Evolutionary conservation across 2,113 vertebrate species (phyloP).

Genomic region (Proteles cristata): DNA sequence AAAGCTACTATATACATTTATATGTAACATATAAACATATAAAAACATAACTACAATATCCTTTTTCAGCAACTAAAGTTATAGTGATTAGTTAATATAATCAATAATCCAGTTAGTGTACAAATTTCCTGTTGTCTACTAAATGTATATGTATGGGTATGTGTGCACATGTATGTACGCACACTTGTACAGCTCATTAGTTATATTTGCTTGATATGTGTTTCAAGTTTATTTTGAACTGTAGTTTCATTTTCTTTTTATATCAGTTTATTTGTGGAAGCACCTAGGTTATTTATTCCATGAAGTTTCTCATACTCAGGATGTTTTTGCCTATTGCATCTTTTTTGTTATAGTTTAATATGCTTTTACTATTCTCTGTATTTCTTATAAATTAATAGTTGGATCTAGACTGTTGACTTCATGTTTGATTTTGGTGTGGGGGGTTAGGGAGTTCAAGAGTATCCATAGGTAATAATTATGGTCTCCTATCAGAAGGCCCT

Average conservation of each 20-base stretch:
- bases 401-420: background rate
- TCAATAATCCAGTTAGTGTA: background rate
- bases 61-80: background rate
- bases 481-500: background rate
- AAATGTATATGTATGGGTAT: background rate
- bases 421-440: background rate
- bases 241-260: background rate
- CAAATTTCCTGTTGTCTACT: background rate
- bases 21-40: too few relatives aligned
- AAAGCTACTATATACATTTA: background rate
- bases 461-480: background rate
- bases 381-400: background rate
- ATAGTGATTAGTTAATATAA: background rate
- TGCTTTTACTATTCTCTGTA: background rate
- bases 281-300: background rate
- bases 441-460: background rate
- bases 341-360: background rate
- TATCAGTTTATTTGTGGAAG: constrained; percentile 36
- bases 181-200: background rate
- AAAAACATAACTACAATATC: background rate
- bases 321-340: constrained; percentile 23
- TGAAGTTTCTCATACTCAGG: background rate
- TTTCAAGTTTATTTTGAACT: constrained; percentile 1
- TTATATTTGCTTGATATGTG: background rate
- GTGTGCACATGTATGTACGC: background rate